phyloP scores from a whole-genome alignment of 1,140 invertebrate genomes.

The Monomorium pharaonis region DNA sequence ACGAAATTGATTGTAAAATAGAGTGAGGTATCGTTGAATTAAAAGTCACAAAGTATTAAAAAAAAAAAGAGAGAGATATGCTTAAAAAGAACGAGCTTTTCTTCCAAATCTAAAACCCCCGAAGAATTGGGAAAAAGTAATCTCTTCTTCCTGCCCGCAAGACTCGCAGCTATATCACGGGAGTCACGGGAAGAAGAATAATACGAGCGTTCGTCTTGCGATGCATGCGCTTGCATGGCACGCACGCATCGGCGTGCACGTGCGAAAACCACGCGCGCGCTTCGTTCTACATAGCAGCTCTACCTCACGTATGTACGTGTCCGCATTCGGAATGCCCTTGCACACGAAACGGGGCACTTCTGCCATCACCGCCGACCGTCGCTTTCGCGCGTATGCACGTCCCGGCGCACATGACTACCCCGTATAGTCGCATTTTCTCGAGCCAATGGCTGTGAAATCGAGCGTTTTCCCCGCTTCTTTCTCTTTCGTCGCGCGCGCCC shows the following conservation, averaged over 20 bases:
- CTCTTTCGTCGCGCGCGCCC: conserved; percentile 51
- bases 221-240: conserved; percentile 1
- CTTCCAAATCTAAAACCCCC: neutral
- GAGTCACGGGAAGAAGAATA: neutral
- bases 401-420: conserved; percentile 69
- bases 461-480: conserved; percentile 69
- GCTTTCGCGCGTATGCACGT: conserved; percentile 55
- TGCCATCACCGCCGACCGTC: neutral
- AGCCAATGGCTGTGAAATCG: conserved; percentile 78
- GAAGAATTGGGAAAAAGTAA: neutral
- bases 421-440: conserved; percentile 69
- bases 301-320: conserved; percentile 44
- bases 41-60: neutral
- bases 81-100: neutral
- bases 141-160: neutral
- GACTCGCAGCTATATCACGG: neutral
- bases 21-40: neutral
- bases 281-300: neutral
- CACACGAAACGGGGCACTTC: conserved; percentile 66
- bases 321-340: conserved; percentile 48
- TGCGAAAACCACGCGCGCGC: conserved; percentile 37
- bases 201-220: neutral
- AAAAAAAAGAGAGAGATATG: too few relatives aligned
- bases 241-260: neutral
- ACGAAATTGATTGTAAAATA: neutral